Conservation (phyloP, 2,797 vertebrate species). For the Holocentrus rufus region DNA sequence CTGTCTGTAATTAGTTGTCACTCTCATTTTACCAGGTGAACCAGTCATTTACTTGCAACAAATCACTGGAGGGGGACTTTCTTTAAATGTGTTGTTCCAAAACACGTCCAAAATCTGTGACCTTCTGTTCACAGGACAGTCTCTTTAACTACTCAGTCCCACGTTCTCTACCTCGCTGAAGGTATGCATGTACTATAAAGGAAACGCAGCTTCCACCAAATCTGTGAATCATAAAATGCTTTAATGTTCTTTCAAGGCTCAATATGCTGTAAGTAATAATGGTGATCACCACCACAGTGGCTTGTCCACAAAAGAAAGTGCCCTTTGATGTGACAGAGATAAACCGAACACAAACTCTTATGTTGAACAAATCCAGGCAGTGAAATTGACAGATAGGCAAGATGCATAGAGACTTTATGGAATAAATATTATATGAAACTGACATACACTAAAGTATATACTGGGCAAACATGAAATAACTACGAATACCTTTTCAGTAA, state of each 20-base stretch:
- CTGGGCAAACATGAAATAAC: slow-evolving; percentile 36
- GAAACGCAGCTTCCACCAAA: slow-evolving; percentile 21
- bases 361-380: slow-evolving; percentile 56
- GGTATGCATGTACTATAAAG: neutral
- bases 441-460: slow-evolving; percentile 33
- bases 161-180: neutral
- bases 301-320: slow-evolving; percentile 62
- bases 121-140: too few species aligned
- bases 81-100: too few species aligned
- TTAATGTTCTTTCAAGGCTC: slow-evolving; percentile 75
- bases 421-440: slow-evolving; percentile 39
- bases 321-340: slow-evolving; percentile 47
- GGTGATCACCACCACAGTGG: slow-evolving; percentile 53
- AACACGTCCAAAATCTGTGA: too few species aligned
- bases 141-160: neutral
- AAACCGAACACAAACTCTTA: slow-evolving; percentile 35
- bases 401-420: slow-evolving; percentile 57
- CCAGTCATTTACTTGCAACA: too few species aligned
- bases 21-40: too few species aligned
- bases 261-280: slow-evolving; percentile 48
- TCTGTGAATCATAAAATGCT: slow-evolving; percentile 64
- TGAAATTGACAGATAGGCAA: slow-evolving; percentile 55
- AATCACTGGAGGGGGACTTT: too few species aligned
- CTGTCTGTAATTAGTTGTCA: too few species aligned
- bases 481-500: slow-evolving; percentile 8